Evolutionary conservation across 1,140 invertebrate genomes (phyloP).

Genomic region (Bradysia coprophila): DNA sequence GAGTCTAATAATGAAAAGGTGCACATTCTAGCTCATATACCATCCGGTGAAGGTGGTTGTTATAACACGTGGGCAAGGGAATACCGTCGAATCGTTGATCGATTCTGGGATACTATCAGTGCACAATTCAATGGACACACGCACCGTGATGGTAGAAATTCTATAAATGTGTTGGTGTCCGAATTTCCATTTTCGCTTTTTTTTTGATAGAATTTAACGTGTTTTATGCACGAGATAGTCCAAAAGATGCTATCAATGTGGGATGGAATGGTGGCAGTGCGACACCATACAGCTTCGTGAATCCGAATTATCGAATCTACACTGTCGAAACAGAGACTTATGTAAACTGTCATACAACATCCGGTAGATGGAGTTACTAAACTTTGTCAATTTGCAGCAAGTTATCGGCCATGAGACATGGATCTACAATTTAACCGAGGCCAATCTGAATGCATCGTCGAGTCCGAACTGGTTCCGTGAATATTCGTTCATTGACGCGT

Average conservation of each 20-base stretch:
- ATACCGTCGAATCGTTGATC: slow-evolving; percentile 36
- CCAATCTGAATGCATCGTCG: slow-evolving; percentile 36
- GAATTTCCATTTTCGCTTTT: too few species aligned
- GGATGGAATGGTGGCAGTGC: slow-evolving; percentile 60
- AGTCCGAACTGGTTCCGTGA: slow-evolving; percentile 43
- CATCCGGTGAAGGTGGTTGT: slow-evolving; percentile 47
- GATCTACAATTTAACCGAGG: slow-evolving; percentile 56
- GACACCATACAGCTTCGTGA: slow-evolving; percentile 41
- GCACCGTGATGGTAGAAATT: slow-evolving; percentile 59
- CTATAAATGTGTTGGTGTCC: too few species aligned
- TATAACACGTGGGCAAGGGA: slow-evolving; percentile 45
- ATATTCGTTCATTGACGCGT: slow-evolving; percentile 45
- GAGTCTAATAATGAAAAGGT: slow-evolving; percentile 53
- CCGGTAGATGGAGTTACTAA: too few species aligned
- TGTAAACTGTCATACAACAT: too few species aligned
- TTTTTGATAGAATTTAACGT: slow-evolving; percentile 51
- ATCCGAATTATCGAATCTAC: slow-evolving; percentile 67
- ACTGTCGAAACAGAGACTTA: slow-evolving; percentile 35
- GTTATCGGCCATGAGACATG: slow-evolving; percentile 52
- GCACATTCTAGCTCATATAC: slow-evolving; percentile 70
- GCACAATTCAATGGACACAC: slow-evolving; percentile 70
- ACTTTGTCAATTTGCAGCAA: too few species aligned
- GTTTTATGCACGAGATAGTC: slow-evolving; percentile 33
- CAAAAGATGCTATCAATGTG: slow-evolving; percentile 35
- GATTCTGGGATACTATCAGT: slow-evolving; percentile 45